phyloP scores from a whole-genome alignment of 1,140 invertebrate genomes.

The Orussus abietinus region DNA sequence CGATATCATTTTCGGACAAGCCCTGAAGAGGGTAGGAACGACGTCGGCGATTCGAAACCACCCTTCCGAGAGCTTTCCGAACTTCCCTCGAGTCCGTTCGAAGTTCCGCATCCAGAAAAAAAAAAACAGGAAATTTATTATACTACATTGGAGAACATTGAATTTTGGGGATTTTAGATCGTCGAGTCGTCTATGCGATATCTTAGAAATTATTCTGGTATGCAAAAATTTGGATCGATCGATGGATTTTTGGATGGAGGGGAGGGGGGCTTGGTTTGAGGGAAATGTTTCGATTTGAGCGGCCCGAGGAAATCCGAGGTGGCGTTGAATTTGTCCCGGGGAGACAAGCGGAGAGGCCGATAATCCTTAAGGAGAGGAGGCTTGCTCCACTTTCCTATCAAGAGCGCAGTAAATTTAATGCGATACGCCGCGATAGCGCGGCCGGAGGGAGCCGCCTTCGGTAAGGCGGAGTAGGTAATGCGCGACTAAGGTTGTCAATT shows the following conservation, averaged over 20 bases:
- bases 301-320: slow-evolving; percentile 14
- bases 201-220: too few species aligned
- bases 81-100: too few species aligned
- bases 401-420: slow-evolving; percentile 47
- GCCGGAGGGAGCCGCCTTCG: slow-evolving; percentile 3
- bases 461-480: slow-evolving; percentile 33
- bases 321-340: slow-evolving; percentile 30
- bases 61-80: too few species aligned
- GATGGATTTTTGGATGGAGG: too few species aligned
- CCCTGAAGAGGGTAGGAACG: too few species aligned
- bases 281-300: too few species aligned
- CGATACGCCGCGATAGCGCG: slow-evolving; percentile 36
- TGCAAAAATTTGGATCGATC: too few species aligned
- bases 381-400: slow-evolving; percentile 44
- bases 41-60: too few species aligned
- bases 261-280: too few species aligned
- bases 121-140: not conserved
- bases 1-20: too few species aligned
- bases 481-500: slow-evolving; percentile 41
- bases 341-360: slow-evolving; percentile 28
- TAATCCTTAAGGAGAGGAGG: slow-evolving; percentile 23
- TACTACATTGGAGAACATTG: slow-evolving; percentile 1
- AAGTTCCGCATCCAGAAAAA: not conserved
- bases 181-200: too few species aligned
- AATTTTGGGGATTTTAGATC: not conserved